phyloP scores from a whole-genome alignment of 2,888 invertebrate genomes.

The Sarcophaga rosellei region DNA sequence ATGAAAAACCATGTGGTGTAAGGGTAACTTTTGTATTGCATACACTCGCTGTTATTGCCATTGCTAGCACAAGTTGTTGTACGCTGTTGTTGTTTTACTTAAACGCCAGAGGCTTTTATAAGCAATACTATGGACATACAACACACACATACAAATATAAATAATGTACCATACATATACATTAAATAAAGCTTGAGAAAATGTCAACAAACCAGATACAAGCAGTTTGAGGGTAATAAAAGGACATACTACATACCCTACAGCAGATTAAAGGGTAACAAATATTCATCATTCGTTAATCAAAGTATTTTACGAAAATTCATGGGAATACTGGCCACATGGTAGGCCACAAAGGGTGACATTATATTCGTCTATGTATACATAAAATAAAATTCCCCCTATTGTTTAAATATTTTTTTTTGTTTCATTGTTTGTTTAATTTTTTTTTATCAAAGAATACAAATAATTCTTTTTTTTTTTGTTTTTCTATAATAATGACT shows the following conservation, averaged over 20 bases:
- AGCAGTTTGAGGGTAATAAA: neutral
- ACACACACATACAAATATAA: slow-evolving; percentile 1
- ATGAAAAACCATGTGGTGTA: too few relatives aligned
- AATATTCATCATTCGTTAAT: too few relatives aligned
- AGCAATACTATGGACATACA: neutral
- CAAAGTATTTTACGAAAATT: too few relatives aligned
- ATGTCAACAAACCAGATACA: slow-evolving; percentile 38
- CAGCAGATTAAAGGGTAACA: neutral
- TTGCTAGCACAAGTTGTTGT: neutral
- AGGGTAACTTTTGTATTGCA: neutral
- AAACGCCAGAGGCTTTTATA: slow-evolving; percentile 28
- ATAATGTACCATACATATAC: slow-evolving; percentile 9
- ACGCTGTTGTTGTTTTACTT: slow-evolving; percentile 37
- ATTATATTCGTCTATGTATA: too few relatives aligned
- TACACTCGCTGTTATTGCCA: neutral
- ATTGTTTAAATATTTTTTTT: too few relatives aligned
- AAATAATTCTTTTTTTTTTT: too few relatives aligned
- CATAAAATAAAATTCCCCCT: too few relatives aligned
- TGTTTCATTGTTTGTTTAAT: too few relatives aligned
- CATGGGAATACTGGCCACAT: too few relatives aligned
- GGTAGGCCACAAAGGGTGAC: too few relatives aligned
- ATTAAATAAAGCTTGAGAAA: slow-evolving; percentile 49
- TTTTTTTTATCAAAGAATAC: too few relatives aligned
- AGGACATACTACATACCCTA: neutral
- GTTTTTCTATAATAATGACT: too few relatives aligned